Conservation (phyloP, 2,113 vertebrate species). For the Stigmatopora argus region DNA sequence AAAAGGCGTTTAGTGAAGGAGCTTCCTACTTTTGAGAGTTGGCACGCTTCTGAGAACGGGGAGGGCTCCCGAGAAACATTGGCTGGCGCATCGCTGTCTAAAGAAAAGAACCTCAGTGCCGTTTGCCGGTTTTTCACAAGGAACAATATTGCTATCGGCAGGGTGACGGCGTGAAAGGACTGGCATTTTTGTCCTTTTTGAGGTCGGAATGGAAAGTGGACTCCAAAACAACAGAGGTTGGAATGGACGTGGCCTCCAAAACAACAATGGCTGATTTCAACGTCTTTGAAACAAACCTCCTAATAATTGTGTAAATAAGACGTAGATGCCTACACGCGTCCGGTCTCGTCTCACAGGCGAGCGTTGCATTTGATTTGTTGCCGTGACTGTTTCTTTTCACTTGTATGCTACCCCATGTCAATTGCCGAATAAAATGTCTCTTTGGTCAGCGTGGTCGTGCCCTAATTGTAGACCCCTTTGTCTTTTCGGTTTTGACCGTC, state of each 20-base stretch:
- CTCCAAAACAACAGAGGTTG: no score
- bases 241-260: no score
- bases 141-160: no score
- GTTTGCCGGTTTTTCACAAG: no score
- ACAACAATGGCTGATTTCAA: background rate
- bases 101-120: no score
- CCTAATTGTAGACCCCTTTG: background rate
- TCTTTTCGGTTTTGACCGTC: no score
- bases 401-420: conserved; percentile 55
- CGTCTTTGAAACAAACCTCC: background rate
- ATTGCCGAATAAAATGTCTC: conserved; percentile 65
- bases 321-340: conserved; percentile 44
- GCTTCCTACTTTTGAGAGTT: no score
- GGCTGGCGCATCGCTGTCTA: no score
- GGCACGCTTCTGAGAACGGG: no score
- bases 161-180: background rate
- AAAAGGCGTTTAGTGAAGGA: no score
- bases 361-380: conserved; percentile 59
- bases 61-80: no score
- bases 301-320: conserved; percentile 17
- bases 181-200: background rate
- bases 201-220: no score
- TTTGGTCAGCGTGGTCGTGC: conserved; percentile 3
- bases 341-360: background rate
- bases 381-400: conserved; percentile 59